These are phyloP conservation scores for Lamprologus lemairii DNA, from an alignment of 2,113 vertebrate species.

Conservation along the genomic window DNA sequence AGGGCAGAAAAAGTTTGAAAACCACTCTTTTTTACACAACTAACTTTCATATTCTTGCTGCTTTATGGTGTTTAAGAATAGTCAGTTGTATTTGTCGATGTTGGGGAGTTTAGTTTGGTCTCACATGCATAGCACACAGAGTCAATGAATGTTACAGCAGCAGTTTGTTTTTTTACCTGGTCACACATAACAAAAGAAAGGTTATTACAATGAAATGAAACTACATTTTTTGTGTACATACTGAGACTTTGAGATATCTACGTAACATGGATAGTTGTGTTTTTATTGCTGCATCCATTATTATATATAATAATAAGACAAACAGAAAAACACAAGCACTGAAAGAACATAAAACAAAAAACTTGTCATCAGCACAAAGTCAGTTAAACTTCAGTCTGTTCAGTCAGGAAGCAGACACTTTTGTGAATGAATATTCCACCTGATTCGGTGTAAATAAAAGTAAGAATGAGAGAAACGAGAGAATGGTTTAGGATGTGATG, in stretches of 20 bases:
- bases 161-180: not conserved
- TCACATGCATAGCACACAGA: not conserved
- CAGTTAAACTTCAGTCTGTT: not conserved
- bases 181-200: not conserved
- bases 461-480: not conserved
- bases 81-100: not conserved
- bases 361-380: not conserved
- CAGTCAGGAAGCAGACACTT: not conserved
- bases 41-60: not conserved
- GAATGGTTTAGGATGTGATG: not conserved
- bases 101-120: not conserved
- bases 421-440: not conserved
- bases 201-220: not conserved
- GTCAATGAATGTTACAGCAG: not conserved
- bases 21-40: not conserved
- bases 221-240: not conserved
- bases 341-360: fast-evolving
- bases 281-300: not conserved
- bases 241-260: not conserved
- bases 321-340: not conserved
- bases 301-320: not conserved
- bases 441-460: not conserved
- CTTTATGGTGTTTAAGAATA: not conserved
- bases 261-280: not conserved
- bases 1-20: not conserved